Evolutionary conservation across 2,113 vertebrate genomes (phyloP).

Genomic region (Hucho hucho): DNA sequence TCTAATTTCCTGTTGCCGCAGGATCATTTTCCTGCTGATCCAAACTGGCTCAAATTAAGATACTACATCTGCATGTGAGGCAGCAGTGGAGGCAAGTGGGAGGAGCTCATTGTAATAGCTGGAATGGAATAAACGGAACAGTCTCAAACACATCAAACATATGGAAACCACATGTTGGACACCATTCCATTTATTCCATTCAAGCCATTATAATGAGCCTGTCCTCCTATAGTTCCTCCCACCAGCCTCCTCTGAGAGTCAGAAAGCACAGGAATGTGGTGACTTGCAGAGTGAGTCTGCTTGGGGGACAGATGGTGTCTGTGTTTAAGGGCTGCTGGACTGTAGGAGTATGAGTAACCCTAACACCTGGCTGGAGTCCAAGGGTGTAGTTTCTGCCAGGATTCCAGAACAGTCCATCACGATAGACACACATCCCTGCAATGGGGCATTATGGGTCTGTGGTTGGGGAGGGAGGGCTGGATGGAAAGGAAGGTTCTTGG

Average conservation of each 20-base stretch:
- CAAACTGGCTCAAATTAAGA: too few species aligned
- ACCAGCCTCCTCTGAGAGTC: conserved; percentile 49
- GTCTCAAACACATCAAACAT: too few species aligned
- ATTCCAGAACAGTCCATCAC: conserved; percentile 29
- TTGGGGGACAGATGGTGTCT: conserved; percentile 30
- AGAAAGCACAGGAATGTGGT: conserved; percentile 59
- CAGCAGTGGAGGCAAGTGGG: too few species aligned
- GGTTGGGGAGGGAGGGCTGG: background rate
- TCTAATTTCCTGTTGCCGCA: conserved; percentile 1
- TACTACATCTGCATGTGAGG: too few species aligned
- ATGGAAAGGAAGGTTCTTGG: background rate
- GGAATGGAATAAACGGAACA: too few species aligned
- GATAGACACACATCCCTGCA: conserved; percentile 58
- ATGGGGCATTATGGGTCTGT: conserved; percentile 13
- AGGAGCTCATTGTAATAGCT: too few species aligned
- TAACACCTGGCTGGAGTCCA: conserved; percentile 41
- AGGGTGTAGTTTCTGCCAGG: conserved; percentile 30
- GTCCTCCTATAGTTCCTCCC: too few species aligned
- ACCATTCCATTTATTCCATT: too few species aligned
- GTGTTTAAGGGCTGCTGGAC: conserved; percentile 10
- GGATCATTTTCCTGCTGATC: too few species aligned
- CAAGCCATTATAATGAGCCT: too few species aligned
- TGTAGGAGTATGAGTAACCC: conserved; percentile 57
- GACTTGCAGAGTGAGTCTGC: conserved; percentile 17
- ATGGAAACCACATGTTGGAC: too few species aligned